A percentile compares a stretch with the other conserved stretches of the same genome.
Evolutionary conservation across 2,888 invertebrate genomes (phyloP).

Genomic region (Chydorus sphaericus): DNA sequence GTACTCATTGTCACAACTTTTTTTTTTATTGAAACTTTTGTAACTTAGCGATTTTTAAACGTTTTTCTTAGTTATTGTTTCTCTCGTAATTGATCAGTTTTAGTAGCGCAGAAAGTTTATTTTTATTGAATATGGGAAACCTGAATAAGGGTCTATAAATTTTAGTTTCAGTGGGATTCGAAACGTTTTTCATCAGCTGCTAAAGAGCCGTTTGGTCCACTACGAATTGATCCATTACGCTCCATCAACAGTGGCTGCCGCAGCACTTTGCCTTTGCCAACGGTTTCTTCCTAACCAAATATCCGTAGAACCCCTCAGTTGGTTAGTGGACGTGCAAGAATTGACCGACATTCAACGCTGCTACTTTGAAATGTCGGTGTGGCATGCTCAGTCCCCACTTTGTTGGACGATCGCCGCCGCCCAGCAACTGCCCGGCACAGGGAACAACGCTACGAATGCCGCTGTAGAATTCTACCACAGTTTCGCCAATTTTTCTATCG

Average conservation of each 20-base stretch:
- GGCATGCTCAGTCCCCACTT: too few species aligned
- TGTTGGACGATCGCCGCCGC: not conserved
- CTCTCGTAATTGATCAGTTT: not conserved
- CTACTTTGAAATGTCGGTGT: not conserved
- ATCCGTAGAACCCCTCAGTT: not conserved
- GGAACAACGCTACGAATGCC: not conserved
- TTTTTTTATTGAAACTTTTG: not conserved
- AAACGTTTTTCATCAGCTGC: conserved; percentile 46
- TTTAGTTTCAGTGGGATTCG: not conserved
- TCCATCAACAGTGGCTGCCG: conserved; percentile 68
- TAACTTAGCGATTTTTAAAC: not conserved
- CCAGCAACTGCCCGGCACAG: too few species aligned
- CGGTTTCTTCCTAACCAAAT: not conserved
- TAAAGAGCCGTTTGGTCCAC: conserved; percentile 70
- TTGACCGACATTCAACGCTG: not conserved
- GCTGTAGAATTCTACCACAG: not conserved
- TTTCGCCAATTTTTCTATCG: not conserved
- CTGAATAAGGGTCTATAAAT: not conserved
- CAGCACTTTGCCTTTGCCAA: conserved; percentile 32
- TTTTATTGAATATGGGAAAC: not conserved
- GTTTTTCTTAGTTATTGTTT: not conserved
- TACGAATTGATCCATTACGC: conserved; percentile 68
- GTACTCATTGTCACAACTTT: too few species aligned
- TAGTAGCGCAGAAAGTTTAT: not conserved
- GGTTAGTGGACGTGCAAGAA: not conserved